A percentile compares a stretch with the other conserved stretches of the same genome.
Conservation (phyloP, 2,113 vertebrate species). For the Megatriorchis doriae region DNA sequence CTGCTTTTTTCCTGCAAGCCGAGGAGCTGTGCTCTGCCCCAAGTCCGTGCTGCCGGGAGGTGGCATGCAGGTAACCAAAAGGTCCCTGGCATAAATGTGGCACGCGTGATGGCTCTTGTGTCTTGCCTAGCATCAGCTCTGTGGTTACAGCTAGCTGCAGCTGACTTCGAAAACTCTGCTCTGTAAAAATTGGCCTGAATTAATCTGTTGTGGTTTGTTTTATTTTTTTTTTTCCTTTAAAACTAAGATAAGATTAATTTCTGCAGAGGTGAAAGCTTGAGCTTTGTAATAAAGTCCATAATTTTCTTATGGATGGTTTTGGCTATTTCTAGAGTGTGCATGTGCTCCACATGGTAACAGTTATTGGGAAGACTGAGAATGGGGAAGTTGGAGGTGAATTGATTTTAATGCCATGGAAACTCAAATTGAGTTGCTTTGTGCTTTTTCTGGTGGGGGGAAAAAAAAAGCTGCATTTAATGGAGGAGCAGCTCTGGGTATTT, state of each 20-base stretch:
- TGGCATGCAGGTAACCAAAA: neutral
- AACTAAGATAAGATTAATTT: neutral
- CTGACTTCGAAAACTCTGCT: neutral
- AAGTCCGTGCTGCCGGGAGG: neutral
- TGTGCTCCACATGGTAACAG: neutral
- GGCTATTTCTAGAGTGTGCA: neutral
- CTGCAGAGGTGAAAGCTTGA: neutral
- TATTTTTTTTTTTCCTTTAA: neutral
- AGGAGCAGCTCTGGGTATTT: neutral
- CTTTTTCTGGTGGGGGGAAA: neutral
- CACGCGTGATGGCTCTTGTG: neutral
- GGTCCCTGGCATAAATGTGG: accelerated
- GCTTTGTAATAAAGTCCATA: neutral
- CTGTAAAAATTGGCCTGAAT: neutral
- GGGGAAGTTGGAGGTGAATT: neutral
- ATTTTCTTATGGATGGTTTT: neutral
- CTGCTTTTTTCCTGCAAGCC: neutral
- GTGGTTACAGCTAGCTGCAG: neutral
- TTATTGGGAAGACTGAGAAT: neutral
- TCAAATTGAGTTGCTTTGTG: neutral
- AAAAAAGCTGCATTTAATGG: neutral
- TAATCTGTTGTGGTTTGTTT: accelerated
- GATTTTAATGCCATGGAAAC: neutral
- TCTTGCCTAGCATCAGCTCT: neutral
- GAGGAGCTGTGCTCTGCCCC: neutral